Conservation (phyloP, 2,888 invertebrate species). For the Volucella zonaria region DNA sequence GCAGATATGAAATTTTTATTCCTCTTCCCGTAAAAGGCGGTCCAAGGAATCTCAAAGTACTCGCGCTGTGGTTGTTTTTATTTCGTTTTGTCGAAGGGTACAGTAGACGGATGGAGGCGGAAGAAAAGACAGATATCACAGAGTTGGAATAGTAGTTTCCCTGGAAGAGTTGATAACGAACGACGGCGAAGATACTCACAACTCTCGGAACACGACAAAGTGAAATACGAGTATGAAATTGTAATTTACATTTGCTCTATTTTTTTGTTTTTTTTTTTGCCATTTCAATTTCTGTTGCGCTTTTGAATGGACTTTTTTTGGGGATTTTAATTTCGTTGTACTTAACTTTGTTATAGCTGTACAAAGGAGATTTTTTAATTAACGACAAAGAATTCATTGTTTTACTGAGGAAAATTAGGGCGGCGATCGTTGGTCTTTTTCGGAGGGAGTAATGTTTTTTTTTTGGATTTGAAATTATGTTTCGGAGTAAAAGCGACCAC, state of each 20-base stretch:
- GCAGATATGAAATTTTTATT: constrained; percentile 70
- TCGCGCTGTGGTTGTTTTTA: constrained; percentile 41
- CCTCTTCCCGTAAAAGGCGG: constrained; percentile 53
- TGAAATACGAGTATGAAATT: constrained; percentile 69
- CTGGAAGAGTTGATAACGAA: constrained; percentile 70
- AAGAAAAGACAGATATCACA: constrained; percentile 60
- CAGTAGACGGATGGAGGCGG: not conserved
- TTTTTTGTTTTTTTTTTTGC: constrained; percentile 34
- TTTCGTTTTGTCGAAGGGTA: constrained; percentile 7
- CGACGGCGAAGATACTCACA: constrained; percentile 24
- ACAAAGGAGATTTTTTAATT: constrained; percentile 70
- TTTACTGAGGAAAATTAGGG: constrained; percentile 65
- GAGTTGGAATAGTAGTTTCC: constrained; percentile 59
- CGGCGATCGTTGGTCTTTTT: constrained; percentile 56
- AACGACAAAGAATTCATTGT: constrained; percentile 72
- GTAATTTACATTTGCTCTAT: constrained; percentile 72
- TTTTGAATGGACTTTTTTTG: constrained; percentile 45
- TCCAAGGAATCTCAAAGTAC: constrained; percentile 67
- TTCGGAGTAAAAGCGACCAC: constrained; percentile 8
- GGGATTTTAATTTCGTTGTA: constrained; percentile 66
- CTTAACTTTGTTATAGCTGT: constrained; percentile 67
- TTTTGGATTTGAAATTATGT: not conserved
- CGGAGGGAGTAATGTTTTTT: constrained; percentile 8
- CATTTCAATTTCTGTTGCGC: constrained; percentile 17
- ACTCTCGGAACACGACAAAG: constrained; percentile 57